phyloP scores from a whole-genome alignment of 2,113 vertebrate species.

The Neogale vison region DNA sequence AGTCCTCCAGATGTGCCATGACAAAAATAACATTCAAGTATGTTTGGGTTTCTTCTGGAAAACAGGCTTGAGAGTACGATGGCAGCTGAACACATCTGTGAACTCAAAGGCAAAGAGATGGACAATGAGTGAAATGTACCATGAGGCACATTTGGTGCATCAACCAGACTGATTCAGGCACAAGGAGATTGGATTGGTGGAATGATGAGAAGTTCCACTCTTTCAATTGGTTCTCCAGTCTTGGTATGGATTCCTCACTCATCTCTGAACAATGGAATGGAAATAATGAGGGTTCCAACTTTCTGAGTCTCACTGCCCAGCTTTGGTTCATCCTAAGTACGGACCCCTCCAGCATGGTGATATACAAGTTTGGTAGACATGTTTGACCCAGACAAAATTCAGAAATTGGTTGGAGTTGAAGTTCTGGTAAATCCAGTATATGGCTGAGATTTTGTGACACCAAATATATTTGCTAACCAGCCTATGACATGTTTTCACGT shows the following conservation, averaged over 20 bases:
- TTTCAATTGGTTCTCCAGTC: background rate
- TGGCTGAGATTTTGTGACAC: background rate
- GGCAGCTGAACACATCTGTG: background rate
- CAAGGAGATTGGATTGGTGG: background rate
- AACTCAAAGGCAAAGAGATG: background rate
- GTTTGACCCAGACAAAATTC: background rate
- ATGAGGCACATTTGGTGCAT: background rate
- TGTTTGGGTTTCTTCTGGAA: constrained; percentile 38
- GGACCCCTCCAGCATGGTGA: background rate
- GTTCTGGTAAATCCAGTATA: background rate
- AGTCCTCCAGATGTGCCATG: background rate
- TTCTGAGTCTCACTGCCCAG: background rate
- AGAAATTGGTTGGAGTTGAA: background rate
- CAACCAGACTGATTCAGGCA: background rate
- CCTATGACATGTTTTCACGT: background rate
- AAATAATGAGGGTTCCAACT: background rate
- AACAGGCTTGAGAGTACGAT: background rate
- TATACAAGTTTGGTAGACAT: background rate
- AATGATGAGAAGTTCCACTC: background rate
- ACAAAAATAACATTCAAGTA: background rate
- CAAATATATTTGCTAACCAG: background rate
- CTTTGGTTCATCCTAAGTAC: background rate
- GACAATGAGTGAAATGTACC: background rate
- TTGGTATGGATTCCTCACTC: background rate
- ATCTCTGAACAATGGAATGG: background rate